These are phyloP conservation scores for Trachythela sp. DNA, from an alignment of 64 coral and sea anemone genomes.

Conservation along the genomic window DNA sequence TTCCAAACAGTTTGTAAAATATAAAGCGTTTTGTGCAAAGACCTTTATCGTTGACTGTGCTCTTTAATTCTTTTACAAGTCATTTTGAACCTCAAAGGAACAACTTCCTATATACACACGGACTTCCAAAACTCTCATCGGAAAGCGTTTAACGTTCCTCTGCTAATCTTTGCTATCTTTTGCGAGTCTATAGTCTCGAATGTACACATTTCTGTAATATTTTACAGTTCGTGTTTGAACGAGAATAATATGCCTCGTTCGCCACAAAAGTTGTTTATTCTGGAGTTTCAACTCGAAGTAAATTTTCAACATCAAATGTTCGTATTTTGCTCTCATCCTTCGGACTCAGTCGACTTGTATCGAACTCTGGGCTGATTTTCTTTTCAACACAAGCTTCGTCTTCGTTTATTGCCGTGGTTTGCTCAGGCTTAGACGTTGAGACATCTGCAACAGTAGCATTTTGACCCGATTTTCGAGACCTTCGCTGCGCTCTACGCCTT, in stretches of 20 bases:
- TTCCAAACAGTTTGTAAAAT: too few relatives aligned
- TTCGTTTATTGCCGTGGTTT: background rate
- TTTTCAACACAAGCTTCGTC: background rate
- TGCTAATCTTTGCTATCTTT: too few relatives aligned
- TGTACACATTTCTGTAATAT: too few relatives aligned
- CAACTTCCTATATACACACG: background rate
- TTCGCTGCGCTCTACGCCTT: background rate
- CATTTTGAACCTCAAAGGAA: background rate
- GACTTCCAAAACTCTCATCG: too few relatives aligned
- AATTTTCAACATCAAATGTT: conserved; percentile 20
- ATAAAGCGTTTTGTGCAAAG: background rate
- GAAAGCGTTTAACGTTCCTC: too few relatives aligned
- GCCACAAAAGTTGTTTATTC: background rate
- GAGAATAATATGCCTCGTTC: background rate
- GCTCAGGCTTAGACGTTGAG: background rate
- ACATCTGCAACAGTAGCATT: too few relatives aligned
- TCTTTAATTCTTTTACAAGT: background rate
- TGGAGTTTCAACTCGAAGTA: background rate
- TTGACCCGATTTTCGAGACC: background rate
- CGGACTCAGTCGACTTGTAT: background rate
- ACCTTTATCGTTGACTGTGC: background rate
- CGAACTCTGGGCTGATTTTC: background rate
- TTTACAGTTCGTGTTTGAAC: background rate
- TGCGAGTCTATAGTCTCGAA: too few relatives aligned
- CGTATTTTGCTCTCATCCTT: background rate